Evolutionary conservation across 2,113 vertebrate genomes (phyloP).

Genomic region (Perca flavescens): DNA sequence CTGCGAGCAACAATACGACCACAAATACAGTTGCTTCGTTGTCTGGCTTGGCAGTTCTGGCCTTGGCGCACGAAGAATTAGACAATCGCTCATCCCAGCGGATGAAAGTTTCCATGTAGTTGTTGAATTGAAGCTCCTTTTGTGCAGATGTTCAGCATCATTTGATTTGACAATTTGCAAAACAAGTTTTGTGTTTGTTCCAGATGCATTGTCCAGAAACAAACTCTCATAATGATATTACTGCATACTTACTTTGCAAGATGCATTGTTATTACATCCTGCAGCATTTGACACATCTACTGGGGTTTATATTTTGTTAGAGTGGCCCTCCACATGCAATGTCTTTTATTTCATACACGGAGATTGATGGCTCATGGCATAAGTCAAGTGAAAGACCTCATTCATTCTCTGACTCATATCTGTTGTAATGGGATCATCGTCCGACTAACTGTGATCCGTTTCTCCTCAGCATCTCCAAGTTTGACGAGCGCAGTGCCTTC

Average conservation of each 20-base stretch:
- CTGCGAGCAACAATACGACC: constrained; percentile 50
- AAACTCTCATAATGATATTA: not conserved
- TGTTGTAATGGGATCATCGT: not conserved
- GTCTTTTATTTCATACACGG: not conserved
- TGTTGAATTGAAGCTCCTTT: not conserved
- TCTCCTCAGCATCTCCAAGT: constrained; percentile 94
- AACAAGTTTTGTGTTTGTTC: not conserved
- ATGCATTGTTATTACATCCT: not conserved
- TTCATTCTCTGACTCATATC: constrained; percentile 5
- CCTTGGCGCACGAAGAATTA: constrained; percentile 10
- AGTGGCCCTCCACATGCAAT: not conserved
- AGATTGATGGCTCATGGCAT: constrained; percentile 1
- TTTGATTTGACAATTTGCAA: not conserved
- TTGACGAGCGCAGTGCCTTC: constrained; percentile 97
- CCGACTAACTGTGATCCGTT: constrained; percentile 31
- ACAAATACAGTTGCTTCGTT: constrained; percentile 26
- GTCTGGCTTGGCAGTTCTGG: constrained; percentile 46
- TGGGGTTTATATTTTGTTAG: not conserved
- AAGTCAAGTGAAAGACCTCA: constrained; percentile 8
- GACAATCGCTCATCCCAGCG: not conserved
- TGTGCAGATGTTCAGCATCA: not conserved
- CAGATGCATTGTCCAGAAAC: not conserved
- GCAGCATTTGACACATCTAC: not conserved
- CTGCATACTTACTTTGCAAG: not conserved
- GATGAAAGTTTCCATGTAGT: constrained; percentile 34